Evolutionary conservation across 2,888 invertebrate genomes (phyloP).

Genomic region (Orthosia cruda): DNA sequence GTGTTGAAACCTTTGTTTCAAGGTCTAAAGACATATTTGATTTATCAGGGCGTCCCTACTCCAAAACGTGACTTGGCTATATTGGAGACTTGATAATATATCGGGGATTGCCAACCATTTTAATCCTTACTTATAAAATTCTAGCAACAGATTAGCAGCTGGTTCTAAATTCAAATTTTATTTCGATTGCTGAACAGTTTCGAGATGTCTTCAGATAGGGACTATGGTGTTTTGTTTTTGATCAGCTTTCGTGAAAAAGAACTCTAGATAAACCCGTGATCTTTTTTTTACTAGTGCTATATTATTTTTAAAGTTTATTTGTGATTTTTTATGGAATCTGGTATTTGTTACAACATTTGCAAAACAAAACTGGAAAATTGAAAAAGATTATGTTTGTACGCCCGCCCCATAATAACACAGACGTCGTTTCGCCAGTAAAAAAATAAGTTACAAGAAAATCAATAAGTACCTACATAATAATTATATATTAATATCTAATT

Average conservation of each 20-base stretch:
- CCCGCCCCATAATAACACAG: no score
- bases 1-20: not conserved
- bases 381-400: not conserved
- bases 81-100: not conserved
- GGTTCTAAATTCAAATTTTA: no score
- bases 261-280: not conserved
- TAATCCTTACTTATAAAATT: no score
- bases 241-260: not conserved
- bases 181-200: no score
- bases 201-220: no score
- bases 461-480: no score
- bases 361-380: not conserved
- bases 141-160: no score
- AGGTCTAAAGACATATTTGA: not conserved
- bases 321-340: not conserved
- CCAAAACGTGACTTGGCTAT: not conserved
- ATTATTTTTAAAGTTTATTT: not conserved
- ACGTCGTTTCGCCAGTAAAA: not conserved
- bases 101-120: not conserved
- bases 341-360: not conserved
- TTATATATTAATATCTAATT: no score
- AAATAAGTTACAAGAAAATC: no score
- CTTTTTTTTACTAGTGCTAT: not conserved
- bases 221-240: slow-evolving; percentile 7
- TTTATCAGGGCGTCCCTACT: not conserved